A percentile compares a stretch with the other conserved stretches of the same genome.
Conservation (phyloP, 2,113 vertebrate species). For the Lampris incognitus region DNA sequence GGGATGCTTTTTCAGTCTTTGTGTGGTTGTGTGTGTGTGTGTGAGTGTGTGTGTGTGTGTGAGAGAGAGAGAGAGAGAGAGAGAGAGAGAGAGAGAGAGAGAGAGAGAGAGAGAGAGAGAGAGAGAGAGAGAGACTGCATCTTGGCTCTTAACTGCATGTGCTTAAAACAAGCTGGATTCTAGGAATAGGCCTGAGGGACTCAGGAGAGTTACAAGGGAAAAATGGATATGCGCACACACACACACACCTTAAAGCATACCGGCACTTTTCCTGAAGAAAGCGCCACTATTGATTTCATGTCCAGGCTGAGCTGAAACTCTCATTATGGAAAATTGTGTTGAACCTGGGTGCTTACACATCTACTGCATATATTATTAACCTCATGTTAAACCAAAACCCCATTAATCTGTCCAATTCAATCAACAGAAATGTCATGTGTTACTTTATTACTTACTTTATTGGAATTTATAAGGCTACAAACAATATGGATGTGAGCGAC, state of each 20-base stretch:
- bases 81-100: conserved; percentile 14
- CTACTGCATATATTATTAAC: not conserved
- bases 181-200: conserved; percentile 46
- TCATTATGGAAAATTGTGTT: conserved; percentile 19
- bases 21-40: not conserved
- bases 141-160: conserved; percentile 30
- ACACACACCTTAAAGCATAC: conserved; percentile 27
- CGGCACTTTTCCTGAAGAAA: conserved; percentile 30
- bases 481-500: not conserved
- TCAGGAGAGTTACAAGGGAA: conserved; percentile 39
- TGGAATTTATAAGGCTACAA: not conserved
- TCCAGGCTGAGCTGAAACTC: not conserved
- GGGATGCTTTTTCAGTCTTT: conserved; percentile 17
- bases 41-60: conserved; percentile 16
- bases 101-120: conserved; percentile 9
- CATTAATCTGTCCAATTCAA: not conserved
- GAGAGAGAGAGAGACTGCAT: not conserved
- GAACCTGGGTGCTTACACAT: not conserved
- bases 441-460: not conserved
- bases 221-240: conserved; percentile 37
- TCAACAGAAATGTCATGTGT: not conserved
- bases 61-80: not conserved
- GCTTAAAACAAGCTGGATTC: conserved; percentile 61
- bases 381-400: not conserved
- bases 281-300: not conserved